Percentiles rank a stretch among this genome's conserved stretches.
phyloP scores from a whole-genome alignment of 2,113 vertebrate genomes.

The Tetrax tetrax region DNA sequence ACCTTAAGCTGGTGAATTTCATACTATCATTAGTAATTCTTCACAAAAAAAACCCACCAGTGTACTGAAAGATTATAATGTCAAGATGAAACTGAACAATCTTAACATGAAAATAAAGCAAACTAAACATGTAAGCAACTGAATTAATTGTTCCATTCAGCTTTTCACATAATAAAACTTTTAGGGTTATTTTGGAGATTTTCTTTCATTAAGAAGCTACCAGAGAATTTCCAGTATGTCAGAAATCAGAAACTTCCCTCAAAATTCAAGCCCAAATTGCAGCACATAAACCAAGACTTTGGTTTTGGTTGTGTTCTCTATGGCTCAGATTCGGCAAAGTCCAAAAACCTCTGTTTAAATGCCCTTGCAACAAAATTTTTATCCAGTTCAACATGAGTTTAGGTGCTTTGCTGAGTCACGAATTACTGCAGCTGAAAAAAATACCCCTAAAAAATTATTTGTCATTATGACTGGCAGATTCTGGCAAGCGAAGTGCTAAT shows the following conservation, averaged over 20 bases:
- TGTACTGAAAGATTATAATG: neutral
- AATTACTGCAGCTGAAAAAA: neutral
- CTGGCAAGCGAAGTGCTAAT: neutral
- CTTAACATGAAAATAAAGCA: neutral
- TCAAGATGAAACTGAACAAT: neutral
- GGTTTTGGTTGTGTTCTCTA: accelerated
- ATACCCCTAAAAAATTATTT: neutral
- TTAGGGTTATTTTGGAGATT: neutral
- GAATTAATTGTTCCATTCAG: neutral
- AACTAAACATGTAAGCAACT: neutral
- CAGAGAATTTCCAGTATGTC: neutral
- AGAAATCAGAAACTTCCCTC: neutral
- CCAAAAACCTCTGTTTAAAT: neutral
- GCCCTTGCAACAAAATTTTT: neutral
- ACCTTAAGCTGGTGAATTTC: neutral
- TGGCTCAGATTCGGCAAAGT: neutral
- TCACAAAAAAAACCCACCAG: neutral
- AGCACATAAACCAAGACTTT: neutral
- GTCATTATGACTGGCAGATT: neutral
- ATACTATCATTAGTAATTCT: neutral
- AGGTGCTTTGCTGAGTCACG: neutral
- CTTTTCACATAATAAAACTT: neutral
- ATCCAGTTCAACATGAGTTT: neutral
- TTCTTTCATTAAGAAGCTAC: neutral
- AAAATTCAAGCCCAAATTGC: neutral